These are phyloP conservation scores for Euwallacea similis DNA, from an alignment of 1,140 invertebrate genomes.

Conservation along the genomic window DNA sequence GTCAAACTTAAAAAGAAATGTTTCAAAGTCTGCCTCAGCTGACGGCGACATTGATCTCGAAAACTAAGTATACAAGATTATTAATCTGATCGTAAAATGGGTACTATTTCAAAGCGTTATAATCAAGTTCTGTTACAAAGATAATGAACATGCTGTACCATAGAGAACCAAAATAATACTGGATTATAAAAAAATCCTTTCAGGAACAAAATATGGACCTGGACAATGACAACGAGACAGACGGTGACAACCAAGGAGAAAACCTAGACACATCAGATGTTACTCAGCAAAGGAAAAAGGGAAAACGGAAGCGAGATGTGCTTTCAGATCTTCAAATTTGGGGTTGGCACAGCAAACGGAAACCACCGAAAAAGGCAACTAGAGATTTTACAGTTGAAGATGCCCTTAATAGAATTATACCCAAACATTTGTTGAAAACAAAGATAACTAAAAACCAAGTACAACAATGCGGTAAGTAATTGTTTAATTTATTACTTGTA, in stretches of 20 bases:
- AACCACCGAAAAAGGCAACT: slow-evolving; percentile 66
- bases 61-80: no score
- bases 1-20: no score
- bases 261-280: slow-evolving; percentile 45
- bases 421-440: slow-evolving; percentile 59
- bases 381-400: slow-evolving; percentile 67
- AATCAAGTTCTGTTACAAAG: no score
- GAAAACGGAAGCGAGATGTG: slow-evolving; percentile 65
- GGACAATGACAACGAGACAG: slow-evolving; percentile 39
- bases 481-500: neutral
- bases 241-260: slow-evolving; percentile 44
- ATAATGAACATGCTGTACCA: no score
- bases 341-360: slow-evolving; percentile 72
- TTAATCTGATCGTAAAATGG: no score
- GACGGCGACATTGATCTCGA: no score
- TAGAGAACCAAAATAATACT: no score
- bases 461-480: slow-evolving; percentile 42
- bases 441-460: slow-evolving; percentile 43
- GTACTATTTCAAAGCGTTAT: no score
- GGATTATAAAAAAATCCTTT: no score
- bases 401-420: slow-evolving; percentile 64
- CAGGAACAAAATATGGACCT: slow-evolving; percentile 48
- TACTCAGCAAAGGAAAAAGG: slow-evolving; percentile 57
- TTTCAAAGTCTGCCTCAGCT: no score
- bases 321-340: slow-evolving; percentile 69